Percentiles rank a stretch among this genome's conserved stretches.
phyloP scores from a whole-genome alignment of 2,797 vertebrate species.

The Telmatherina bonti region DNA sequence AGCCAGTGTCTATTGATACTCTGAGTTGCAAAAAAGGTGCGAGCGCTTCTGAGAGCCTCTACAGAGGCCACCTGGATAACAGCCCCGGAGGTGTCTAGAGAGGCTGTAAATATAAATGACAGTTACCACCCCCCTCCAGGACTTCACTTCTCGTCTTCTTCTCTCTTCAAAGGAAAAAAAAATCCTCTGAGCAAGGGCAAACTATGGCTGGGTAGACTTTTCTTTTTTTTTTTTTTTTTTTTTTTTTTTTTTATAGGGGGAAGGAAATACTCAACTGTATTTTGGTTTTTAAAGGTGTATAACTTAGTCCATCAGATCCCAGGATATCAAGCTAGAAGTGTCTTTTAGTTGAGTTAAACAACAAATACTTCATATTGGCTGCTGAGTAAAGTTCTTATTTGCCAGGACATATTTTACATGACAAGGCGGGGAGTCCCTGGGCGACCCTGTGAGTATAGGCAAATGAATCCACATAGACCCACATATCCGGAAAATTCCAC shows the following conservation, averaged over 20 bases:
- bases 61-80: slow-evolving; percentile 84
- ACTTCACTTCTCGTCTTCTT: slow-evolving; percentile 73
- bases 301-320: slow-evolving; percentile 43
- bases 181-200: slow-evolving; percentile 73
- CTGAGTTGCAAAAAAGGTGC: slow-evolving; percentile 71
- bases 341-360: slow-evolving; percentile 16
- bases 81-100: slow-evolving; percentile 79
- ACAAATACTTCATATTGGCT: slow-evolving; percentile 12
- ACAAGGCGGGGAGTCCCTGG: slow-evolving; percentile 53
- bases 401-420: slow-evolving; percentile 40
- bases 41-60: slow-evolving; percentile 79
- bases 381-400: slow-evolving; percentile 34
- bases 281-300: slow-evolving; percentile 41
- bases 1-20: slow-evolving; percentile 79
- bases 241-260: no score
- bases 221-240: no score
- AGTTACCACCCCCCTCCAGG: slow-evolving; percentile 78
- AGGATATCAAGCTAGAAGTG: slow-evolving; percentile 9
- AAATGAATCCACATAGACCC: slow-evolving; percentile 53
- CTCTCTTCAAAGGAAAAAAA: slow-evolving; percentile 76
- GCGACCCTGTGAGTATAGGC: slow-evolving; percentile 43
- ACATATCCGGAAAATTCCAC: slow-evolving; percentile 35
- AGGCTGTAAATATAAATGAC: slow-evolving; percentile 86
- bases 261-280: slow-evolving; percentile 35
- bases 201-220: slow-evolving; percentile 51